Evolutionary conservation across 2,888 invertebrate genomes (phyloP), one percentile per base, ranked within the genome.

Genomic region (Aphelenchoides bicaudatus): DNA sequence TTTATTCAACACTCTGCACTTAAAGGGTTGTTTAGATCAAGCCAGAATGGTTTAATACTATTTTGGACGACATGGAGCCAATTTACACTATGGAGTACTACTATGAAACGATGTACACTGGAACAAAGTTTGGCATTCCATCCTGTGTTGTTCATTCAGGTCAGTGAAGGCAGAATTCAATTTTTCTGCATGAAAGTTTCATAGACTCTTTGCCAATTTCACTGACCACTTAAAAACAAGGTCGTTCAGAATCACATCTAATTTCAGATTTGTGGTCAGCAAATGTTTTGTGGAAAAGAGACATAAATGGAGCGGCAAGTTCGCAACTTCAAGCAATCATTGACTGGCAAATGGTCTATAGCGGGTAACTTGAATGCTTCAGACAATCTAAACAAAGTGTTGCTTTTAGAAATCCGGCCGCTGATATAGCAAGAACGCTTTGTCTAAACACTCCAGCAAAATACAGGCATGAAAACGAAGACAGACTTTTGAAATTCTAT

Each of bases 261-360:
- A n/a, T n/a, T n/a, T n/a, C n/a, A 13, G 75, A 75, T 48, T 59
- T 75, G 25, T 75, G 75, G 75, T 58, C 71, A 19, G 66, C 74
- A n/a, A 74, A 75, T 53, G 66, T 75, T 28, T 55, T 75, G 5
- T 75, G 71, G 70, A 59, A 62, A 19, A 58, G 56, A 31, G 61
- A 72, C 31, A 43, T 31, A 8, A 30, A 68, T 31, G 62, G 59
- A 10, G 39, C 39, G 1, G 50, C 56, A 25, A 63, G 51, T 27
- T 39, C 49, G 38, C 54, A 67, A 46, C 48, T 75, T 13, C 51
- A 58, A 8, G 70, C 69, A 8, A 66, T 75, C 39, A 71, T 75
- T 47, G 75, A 75, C 58, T 75, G 75, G 74, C 73, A 73, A 60
- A 56, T 43, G 19, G 23, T 51, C 16, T 25, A n/a, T n/a, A n/a